phyloP scores from a whole-genome alignment of 2,888 invertebrate species.

The Ectemnius continuus region DNA sequence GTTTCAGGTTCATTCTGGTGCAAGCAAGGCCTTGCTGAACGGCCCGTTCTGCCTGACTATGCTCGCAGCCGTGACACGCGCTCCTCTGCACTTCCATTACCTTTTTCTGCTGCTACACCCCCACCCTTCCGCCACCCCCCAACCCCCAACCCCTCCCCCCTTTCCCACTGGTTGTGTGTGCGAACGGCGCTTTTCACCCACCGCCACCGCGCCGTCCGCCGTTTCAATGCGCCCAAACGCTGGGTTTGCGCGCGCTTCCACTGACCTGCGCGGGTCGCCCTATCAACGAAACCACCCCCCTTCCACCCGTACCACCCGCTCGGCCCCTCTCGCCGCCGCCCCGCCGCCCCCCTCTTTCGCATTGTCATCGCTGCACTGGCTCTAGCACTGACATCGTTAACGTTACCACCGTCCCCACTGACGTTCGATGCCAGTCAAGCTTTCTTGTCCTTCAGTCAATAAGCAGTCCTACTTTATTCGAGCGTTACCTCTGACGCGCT shows the following conservation, averaged over 20 bases:
- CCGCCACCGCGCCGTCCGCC: constrained; percentile 1
- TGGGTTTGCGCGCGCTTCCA: constrained; percentile 37
- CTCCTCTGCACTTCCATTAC: constrained; percentile 24
- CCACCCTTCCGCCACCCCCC: background rate
- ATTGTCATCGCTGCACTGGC: constrained; percentile 18
- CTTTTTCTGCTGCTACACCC: background rate
- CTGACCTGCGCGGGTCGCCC: constrained; percentile 18
- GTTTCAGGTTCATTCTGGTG: constrained; percentile 14
- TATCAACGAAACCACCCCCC: constrained; percentile 40
- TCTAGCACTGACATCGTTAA: constrained; percentile 9
- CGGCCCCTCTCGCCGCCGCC: constrained; percentile 11
- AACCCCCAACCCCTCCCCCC: too few relatives aligned
- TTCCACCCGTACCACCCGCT: too few relatives aligned
- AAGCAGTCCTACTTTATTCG: too few relatives aligned
- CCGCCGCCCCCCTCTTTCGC: constrained; percentile 16
- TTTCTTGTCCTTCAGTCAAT: too few relatives aligned
- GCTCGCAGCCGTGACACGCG: constrained; percentile 4
- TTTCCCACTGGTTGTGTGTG: background rate
- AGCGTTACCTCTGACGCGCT: too few relatives aligned
- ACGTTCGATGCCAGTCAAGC: constrained; percentile 4
- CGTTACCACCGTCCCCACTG: constrained; percentile 39
- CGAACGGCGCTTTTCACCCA: background rate
- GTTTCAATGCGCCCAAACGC: constrained; percentile 34
- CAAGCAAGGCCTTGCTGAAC: constrained; percentile 37
- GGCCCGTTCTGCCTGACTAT: background rate